These are phyloP conservation scores for Hippopotamus amphibius DNA, from an alignment of 2,113 vertebrate genomes.

Conservation along the genomic window DNA sequence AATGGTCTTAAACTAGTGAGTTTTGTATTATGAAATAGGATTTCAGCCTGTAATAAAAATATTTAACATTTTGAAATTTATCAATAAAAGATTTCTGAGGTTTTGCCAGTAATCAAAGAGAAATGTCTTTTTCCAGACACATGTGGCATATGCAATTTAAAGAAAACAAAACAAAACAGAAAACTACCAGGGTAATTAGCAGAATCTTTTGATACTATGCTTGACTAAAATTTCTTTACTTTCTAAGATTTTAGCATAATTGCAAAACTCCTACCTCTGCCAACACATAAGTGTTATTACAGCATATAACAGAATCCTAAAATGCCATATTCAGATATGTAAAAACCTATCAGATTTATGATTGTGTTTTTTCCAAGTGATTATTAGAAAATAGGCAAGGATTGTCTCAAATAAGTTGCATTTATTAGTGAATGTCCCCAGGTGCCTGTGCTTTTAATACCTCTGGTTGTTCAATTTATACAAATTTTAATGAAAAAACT, in stretches of 20 bases:
- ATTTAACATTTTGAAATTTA: constrained; percentile 79
- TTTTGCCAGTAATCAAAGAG: constrained; percentile 59
- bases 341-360: background rate
- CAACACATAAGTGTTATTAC: background rate
- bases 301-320: background rate
- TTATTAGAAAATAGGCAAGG: background rate
- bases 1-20: constrained; percentile 82
- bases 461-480: background rate
- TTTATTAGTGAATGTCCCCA: background rate
- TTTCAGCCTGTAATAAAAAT: constrained; percentile 72
- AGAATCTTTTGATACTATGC: constrained; percentile 33
- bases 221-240: background rate
- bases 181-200: constrained; percentile 39
- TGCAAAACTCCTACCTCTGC: background rate
- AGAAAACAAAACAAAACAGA: constrained; percentile 38
- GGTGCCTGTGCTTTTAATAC: background rate
- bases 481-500: background rate
- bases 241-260: constrained; percentile 20
- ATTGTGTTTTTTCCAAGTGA: background rate
- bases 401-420: background rate
- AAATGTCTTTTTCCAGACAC: constrained; percentile 44
- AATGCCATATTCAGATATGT: background rate
- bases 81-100: constrained; percentile 69
- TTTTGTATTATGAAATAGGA: constrained; percentile 70
- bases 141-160: constrained; percentile 18